Percentiles rank a stretch among this genome's conserved stretches.
Conservation (phyloP, 2,113 vertebrate genomes). For the Microcebus tavaratra region DNA sequence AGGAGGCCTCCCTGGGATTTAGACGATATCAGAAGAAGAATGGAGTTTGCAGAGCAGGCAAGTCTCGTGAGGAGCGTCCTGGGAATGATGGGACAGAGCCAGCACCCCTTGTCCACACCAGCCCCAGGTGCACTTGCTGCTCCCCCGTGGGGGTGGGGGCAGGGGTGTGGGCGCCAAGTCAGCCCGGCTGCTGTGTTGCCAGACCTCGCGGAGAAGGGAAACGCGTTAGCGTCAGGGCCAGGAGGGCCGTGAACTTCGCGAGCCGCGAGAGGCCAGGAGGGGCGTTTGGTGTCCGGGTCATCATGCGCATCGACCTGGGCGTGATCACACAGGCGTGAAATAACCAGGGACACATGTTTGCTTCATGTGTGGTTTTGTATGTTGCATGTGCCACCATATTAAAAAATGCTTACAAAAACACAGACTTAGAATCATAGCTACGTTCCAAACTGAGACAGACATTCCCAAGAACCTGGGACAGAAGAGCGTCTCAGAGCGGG, state of each 20-base stretch:
- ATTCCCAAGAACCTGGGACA: fast-evolving
- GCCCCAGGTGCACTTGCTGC: no score
- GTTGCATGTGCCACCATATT: not conserved
- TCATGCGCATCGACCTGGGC: fast-evolving
- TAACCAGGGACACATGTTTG: fast-evolving
- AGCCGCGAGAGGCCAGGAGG: fast-evolving
- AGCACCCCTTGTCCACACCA: fast-evolving
- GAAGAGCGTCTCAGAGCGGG: not conserved
- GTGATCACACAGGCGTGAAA: no score
- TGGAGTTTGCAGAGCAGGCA: no score
- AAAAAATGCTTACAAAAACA: not conserved
- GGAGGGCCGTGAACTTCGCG: not conserved
- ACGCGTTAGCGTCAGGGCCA: fast-evolving
- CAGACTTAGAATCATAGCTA: not conserved
- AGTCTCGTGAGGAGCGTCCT: not conserved
- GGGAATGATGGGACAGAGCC: not conserved
- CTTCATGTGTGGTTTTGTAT: not conserved
- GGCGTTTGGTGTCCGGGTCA: fast-evolving
- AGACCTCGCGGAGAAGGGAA: not conserved
- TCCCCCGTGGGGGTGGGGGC: no score
- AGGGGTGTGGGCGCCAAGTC: no score
- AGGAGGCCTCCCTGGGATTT: not conserved
- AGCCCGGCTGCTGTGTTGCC: no score
- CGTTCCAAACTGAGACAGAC: not conserved
- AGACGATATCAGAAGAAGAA: not conserved